A percentile compares a stretch with the other conserved stretches of the same genome.
phyloP scores from a whole-genome alignment of 1,140 invertebrate genomes.

The Drosophila santomea region DNA sequence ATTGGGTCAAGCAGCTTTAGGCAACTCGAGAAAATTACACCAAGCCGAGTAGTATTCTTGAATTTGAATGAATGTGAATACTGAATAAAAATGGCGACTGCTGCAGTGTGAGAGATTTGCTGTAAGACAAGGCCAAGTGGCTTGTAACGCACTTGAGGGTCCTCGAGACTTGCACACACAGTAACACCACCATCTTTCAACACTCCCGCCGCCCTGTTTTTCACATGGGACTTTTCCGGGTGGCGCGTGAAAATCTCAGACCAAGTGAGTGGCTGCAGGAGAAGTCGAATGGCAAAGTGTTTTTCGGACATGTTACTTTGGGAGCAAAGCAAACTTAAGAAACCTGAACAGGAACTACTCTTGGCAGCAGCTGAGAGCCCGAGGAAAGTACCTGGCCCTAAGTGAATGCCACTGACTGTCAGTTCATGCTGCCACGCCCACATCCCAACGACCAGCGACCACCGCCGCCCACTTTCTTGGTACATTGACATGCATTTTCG shows the following conservation, averaged over 20 bases:
- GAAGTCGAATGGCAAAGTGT: constrained; percentile 46
- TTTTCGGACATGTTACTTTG: constrained; percentile 36
- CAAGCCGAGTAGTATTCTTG: constrained; percentile 51
- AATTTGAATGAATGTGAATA: constrained; percentile 39
- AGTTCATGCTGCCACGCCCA: constrained; percentile 16
- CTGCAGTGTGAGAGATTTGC: constrained; percentile 27
- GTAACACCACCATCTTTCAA: neutral
- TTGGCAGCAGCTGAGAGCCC: constrained; percentile 21
- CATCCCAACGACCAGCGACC: neutral
- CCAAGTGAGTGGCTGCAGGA: constrained; percentile 24
- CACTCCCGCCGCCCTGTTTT: constrained; percentile 4
- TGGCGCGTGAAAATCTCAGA: constrained; percentile 17
- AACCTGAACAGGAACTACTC: constrained; percentile 4
- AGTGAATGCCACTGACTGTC: constrained; percentile 49
- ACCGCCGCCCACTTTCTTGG: too few relatives aligned
- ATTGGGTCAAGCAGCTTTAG: constrained; percentile 64
- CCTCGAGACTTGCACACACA: constrained; percentile 42
- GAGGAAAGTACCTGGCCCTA: constrained; percentile 34
- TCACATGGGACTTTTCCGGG: constrained; percentile 1
- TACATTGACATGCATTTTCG: constrained; percentile 50
- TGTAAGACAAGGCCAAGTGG: constrained; percentile 54
- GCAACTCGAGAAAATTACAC: constrained; percentile 62
- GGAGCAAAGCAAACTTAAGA: neutral
- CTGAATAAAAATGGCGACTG: constrained; percentile 26
- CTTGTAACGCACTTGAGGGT: constrained; percentile 48